A percentile compares a stretch with the other conserved stretches of the same genome.
Conservation (phyloP, 2,797 vertebrate genomes). For the Tiaroga cobitis region DNA sequence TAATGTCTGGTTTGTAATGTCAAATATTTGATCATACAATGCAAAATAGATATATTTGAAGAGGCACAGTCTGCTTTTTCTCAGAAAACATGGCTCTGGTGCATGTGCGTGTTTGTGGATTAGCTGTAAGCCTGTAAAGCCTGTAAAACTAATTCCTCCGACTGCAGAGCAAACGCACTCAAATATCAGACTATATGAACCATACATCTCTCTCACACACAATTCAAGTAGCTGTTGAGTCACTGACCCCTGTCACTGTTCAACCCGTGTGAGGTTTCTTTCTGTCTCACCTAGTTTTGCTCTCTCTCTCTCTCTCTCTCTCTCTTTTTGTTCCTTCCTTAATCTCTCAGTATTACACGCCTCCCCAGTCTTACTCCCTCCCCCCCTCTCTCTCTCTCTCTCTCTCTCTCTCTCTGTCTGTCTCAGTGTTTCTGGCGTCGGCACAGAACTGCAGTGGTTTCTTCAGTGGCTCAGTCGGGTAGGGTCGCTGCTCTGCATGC, state of each 20-base stretch:
- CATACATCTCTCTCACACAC: not conserved
- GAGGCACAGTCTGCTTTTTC: not conserved
- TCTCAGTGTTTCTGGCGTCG: slow-evolving; percentile 31
- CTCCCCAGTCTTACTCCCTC: slow-evolving; percentile 37
- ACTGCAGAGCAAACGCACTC: slow-evolving; percentile 38
- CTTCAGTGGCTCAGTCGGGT: slow-evolving; percentile 25
- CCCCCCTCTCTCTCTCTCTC: not conserved
- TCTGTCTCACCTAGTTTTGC: not conserved
- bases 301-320: not conserved
- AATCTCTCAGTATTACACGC: slow-evolving; percentile 41
- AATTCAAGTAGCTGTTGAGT: slow-evolving; percentile 17
- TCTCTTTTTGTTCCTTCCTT: slow-evolving; percentile 38
- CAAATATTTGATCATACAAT: not conserved
- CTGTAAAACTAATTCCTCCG: slow-evolving; percentile 35
- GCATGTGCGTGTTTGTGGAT: not conserved
- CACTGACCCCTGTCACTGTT: slow-evolving; percentile 32
- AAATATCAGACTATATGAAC: not conserved
- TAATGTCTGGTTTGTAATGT: not conserved
- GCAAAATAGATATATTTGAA: not conserved
- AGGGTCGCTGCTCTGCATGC: slow-evolving; percentile 17
- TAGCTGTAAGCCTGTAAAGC: slow-evolving; percentile 31
- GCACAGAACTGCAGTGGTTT: slow-evolving; percentile 34
- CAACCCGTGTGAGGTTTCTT: not conserved
- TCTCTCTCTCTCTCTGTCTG: slow-evolving; percentile 34
- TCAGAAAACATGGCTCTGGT: not conserved